phyloP scores from a whole-genome alignment of 2,888 invertebrate genomes.

The Strigamia maritima region DNA sequence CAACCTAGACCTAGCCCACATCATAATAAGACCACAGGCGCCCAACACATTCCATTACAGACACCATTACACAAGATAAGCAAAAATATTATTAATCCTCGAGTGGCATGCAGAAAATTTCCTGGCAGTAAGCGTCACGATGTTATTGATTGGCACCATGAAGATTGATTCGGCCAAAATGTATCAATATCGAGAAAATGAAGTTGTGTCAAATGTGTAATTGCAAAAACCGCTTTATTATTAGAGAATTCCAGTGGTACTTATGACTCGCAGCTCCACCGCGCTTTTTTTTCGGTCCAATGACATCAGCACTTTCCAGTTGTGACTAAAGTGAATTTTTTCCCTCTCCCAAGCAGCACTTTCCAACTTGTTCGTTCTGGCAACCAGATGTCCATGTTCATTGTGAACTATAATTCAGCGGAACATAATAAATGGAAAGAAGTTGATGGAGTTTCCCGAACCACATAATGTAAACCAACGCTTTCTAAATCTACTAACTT shows the following conservation, averaged over 20 bases:
- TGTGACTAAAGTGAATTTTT: constrained; percentile 22
- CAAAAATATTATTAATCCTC: constrained; percentile 31
- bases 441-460: background rate
- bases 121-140: background rate
- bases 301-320: constrained; percentile 32
- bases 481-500: background rate
- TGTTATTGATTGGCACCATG: background rate
- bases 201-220: constrained; percentile 20
- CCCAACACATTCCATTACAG: constrained; percentile 21
- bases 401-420: constrained; percentile 21
- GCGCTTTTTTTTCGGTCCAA: constrained; percentile 1
- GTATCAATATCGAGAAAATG: background rate
- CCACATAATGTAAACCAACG: constrained; percentile 16
- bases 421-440: background rate
- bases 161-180: background rate
- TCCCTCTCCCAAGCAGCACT: background rate
- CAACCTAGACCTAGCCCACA: constrained; percentile 13
- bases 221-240: constrained; percentile 6
- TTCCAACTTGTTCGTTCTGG: constrained; percentile 15
- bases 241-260: background rate
- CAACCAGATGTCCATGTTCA: background rate
- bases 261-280: constrained; percentile 20
- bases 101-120: background rate
- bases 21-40: constrained; percentile 24
- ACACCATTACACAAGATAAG: background rate